A percentile compares a stretch with the other conserved stretches of the same genome.
These are phyloP conservation scores for Phaethon lepturus DNA, from an alignment of 2,113 vertebrate species.

Conservation along the genomic window DNA sequence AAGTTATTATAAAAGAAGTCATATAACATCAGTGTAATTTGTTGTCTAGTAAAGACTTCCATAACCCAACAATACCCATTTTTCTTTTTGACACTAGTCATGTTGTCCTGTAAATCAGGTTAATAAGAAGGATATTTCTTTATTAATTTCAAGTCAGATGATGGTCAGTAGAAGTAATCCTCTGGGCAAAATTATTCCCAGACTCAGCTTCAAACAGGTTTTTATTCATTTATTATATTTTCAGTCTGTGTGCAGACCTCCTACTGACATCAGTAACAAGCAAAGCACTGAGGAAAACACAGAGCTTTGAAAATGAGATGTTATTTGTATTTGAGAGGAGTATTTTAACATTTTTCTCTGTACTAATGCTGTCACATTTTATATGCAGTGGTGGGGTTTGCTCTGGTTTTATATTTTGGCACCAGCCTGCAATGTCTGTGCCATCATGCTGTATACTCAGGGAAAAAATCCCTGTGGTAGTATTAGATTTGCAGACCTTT, in stretches of 20 bases:
- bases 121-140: constrained; percentile 40
- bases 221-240: constrained; percentile 46
- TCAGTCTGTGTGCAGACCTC: background rate
- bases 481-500: background rate
- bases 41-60: background rate
- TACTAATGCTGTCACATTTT: constrained; percentile 38
- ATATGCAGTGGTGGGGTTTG: background rate
- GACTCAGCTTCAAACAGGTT: constrained; percentile 12
- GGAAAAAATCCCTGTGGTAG: background rate
- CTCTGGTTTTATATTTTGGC: constrained; percentile 25
- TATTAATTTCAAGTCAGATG: constrained; percentile 32
- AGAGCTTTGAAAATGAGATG: constrained; percentile 37
- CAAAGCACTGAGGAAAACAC: background rate
- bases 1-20: background rate
- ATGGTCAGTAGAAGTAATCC: constrained; percentile 48
- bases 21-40: background rate
- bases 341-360: constrained; percentile 1
- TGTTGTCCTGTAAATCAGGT: constrained; percentile 35
- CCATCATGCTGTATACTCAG: background rate
- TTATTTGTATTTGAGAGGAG: constrained; percentile 28
- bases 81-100: background rate
- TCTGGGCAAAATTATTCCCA: constrained; percentile 36
- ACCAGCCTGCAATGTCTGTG: background rate
- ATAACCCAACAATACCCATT: background rate
- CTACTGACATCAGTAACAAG: constrained; percentile 22